Conservation (phyloP, 2,113 vertebrate genomes). For the Gasterosteus nipponicus region DNA sequence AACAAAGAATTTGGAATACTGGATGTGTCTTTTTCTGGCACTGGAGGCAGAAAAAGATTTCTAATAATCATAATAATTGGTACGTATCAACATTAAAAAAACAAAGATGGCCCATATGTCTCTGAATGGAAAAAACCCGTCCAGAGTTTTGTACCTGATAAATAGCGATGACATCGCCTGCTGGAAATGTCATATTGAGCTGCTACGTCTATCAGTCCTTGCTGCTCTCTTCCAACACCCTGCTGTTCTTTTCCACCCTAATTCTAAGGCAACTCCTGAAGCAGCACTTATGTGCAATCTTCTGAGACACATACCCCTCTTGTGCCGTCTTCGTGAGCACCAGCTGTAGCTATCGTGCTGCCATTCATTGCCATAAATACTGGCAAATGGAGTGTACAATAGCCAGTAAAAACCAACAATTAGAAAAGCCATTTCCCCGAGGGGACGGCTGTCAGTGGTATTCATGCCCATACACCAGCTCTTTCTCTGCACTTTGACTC, state of each 20-base stretch:
- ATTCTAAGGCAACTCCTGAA: slow-evolving; percentile 54
- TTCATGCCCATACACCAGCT: slow-evolving; percentile 49
- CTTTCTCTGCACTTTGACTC: slow-evolving; percentile 25
- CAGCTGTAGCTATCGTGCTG: slow-evolving; percentile 34
- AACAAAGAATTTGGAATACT: slow-evolving; percentile 45
- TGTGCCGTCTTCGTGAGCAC: slow-evolving; percentile 40
- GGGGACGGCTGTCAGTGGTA: slow-evolving; percentile 48
- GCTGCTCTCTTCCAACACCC: slow-evolving; percentile 19
- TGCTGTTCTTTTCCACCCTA: slow-evolving; percentile 47
- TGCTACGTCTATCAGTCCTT: slow-evolving; percentile 29
- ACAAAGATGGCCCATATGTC: not conserved
- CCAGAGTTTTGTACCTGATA: not conserved
- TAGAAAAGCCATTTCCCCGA: slow-evolving; percentile 63
- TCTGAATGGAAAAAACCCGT: not conserved
- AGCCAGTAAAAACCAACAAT: slow-evolving; percentile 72
- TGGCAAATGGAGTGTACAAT: slow-evolving; percentile 65
- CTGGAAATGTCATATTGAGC: slow-evolving; percentile 12
- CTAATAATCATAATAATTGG: slow-evolving; percentile 37
- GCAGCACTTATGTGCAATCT: slow-evolving; percentile 60
- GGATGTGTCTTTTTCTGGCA: slow-evolving; percentile 35
- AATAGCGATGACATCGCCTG: not conserved
- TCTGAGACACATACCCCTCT: slow-evolving; percentile 34
- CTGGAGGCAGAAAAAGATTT: slow-evolving; percentile 29
- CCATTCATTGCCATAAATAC: slow-evolving; percentile 62
- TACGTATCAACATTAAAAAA: slow-evolving; percentile 5